phyloP scores from a whole-genome alignment of 2,797 vertebrate species.

The Phrynocephalus forsythii region DNA sequence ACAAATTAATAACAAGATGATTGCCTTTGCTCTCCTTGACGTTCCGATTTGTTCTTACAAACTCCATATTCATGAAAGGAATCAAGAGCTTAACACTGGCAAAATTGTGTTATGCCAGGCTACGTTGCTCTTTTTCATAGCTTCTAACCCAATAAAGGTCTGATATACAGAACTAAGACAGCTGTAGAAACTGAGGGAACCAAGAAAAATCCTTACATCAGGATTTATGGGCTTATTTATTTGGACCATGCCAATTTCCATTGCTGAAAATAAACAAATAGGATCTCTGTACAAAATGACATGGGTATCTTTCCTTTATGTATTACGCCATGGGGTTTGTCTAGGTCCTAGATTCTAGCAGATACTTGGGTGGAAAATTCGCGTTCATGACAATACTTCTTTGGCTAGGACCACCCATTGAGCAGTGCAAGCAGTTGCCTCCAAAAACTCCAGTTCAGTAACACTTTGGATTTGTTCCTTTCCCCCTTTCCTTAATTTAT shows the following conservation, averaged over 20 bases:
- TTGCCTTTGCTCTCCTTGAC: slow-evolving; percentile 22
- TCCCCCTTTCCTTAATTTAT: neutral
- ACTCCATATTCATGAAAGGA: neutral
- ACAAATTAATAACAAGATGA: slow-evolving; percentile 31
- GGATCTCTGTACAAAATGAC: neutral
- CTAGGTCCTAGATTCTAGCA: neutral
- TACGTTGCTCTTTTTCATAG: neutral
- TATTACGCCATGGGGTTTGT: neutral
- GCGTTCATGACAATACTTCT: neutral
- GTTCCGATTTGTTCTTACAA: slow-evolving; percentile 22
- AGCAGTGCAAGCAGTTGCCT: neutral
- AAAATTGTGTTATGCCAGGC: neutral
- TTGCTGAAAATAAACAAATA: neutral
- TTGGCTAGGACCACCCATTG: neutral
- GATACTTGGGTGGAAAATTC: neutral
- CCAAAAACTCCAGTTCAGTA: neutral
- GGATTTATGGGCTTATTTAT: slow-evolving; percentile 2
- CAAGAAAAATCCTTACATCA: neutral
- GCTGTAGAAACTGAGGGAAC: neutral
- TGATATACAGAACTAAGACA: neutral
- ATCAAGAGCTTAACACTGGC: neutral
- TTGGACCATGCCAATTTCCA: neutral
- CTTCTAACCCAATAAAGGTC: neutral
- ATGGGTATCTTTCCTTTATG: neutral
- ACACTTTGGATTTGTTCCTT: neutral